Conservation (phyloP, 2,113 vertebrate species). For the Prolemur simus region DNA sequence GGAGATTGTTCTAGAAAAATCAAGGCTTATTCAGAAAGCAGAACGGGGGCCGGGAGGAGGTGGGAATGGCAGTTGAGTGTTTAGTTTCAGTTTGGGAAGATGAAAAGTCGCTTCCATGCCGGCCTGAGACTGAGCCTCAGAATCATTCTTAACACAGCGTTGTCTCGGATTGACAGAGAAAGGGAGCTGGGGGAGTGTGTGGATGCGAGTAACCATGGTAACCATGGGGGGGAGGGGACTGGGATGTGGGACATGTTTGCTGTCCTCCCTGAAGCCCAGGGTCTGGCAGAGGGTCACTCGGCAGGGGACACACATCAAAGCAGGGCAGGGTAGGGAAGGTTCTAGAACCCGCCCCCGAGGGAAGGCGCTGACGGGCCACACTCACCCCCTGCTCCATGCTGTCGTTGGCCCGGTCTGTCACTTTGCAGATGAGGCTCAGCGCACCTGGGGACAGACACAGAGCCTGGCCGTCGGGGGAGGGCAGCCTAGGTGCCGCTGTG, state of each 20-base stretch:
- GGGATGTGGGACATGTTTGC: not conserved
- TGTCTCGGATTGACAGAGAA: not conserved
- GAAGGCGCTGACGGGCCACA: too few relatives aligned
- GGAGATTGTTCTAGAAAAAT: not conserved
- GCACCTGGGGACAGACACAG: constrained; percentile 86
- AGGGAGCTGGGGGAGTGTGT: not conserved
- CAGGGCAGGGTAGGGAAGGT: not conserved
- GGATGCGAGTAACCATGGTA: not conserved
- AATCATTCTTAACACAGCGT: not conserved
- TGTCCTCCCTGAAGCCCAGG: not conserved
- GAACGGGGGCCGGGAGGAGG: not conserved
- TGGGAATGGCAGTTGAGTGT: not conserved
- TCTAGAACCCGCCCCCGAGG: not conserved
- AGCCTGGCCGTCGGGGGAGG: not conserved
- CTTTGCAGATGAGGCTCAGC: constrained; percentile 92
- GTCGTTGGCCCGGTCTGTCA: constrained; percentile 93
- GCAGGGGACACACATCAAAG: not conserved
- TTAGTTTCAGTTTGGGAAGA: not conserved
- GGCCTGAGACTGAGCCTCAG: not conserved
- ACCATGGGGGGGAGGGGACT: not conserved
- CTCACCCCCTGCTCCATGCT: constrained; percentile 97
- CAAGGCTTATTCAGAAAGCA: not conserved
- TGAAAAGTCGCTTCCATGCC: not conserved
- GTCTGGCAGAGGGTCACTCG: too few relatives aligned
- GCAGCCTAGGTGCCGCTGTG: rapidly evolving